Evolutionary conservation across 2,797 vertebrate species (phyloP), one percentile per base, ranked within the genome.

Genomic region (Tenualosa thibaudeaui): DNA sequence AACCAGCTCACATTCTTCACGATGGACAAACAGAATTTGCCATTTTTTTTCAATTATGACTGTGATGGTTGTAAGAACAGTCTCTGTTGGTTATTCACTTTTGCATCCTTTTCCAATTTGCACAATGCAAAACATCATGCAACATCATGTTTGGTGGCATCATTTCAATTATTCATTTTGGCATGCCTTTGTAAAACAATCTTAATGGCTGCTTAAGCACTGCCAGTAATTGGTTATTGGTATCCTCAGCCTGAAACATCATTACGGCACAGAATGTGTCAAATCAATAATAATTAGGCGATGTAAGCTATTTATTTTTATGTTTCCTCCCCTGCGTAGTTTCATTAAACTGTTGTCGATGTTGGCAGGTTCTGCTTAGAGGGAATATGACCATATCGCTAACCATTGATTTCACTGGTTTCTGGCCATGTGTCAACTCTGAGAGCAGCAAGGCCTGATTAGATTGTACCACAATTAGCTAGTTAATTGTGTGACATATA

Each of bases 221-320:
- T 89, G 81, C 86, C 71, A 53, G 87, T 62, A 9, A 85, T 83
- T 84, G 82, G 86, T 88, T 89, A 89, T 90, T 88, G 86, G 88
- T 83, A 60, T 82, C 83, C 88, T 89, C 85, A 82, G 81, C 86
- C 86, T 88, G 86, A 89, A 92, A 89, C 91, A 89, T 89, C 88
- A 87, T 81, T 88, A 87, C 85, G 62, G 54, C 87, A 89, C 89
- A 78, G 71, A 89, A 91, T 88, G 91, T 92, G 91, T 92, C 92
- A 91, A 89, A 94, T 95, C 93, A 92, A 94, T 95, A 94, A 92
- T 93, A 93, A 94, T 94, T 94, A 93, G 89, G 86, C 82, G 31
- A 93, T 89, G 84, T 91, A 93, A 90, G 89, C 86, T 85, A 81
- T 88, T 91, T 91, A 68, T 87, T 87, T 71, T 87, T 92, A 91